Evolutionary conservation across 1,140 invertebrate species (phyloP), one percentile per base, ranked within the genome.

Genomic region (Drosophila yakuba): DNA sequence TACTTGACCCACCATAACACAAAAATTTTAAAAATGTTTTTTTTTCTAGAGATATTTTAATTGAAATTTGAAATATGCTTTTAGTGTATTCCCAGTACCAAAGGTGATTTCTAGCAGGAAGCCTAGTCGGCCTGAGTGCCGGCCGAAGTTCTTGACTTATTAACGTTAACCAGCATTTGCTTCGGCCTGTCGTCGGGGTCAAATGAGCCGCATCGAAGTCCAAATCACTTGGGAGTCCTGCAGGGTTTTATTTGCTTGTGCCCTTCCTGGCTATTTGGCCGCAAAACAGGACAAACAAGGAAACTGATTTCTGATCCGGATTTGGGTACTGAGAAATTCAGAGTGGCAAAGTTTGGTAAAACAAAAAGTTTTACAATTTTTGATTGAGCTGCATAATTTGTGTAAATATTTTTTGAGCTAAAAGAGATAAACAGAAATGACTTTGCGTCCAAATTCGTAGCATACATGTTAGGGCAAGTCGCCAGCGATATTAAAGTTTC

Each of bases 81-180:
- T 32, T 2, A 10, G 28, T 32, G 28, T 32, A 32, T 8, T 32
- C 28, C 2, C 0, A 0, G 32, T 7, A 32, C 28, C 28, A 8
- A 32, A 32, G 32, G 32, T 15, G 41, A 7, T n/a, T 15, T 2
- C 32, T 20, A 12, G 10, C 43, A 45, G 43, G 17, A 45, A 45
- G 3, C 17, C 20, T 23, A 45, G 43, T 45, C 11, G 28, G 35
- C 38, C 32, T 14, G 61, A 52, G 38, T 66, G 64, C 38, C 39
- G 36, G 67, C 61, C 61, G 76, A 85, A 82, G 64, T 82, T 81
- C 83, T 82, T 73, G 66, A 88, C 79, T 88, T 88, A 88, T 88
- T 86, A 88, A 86, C 82, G 44, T 75, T 78, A 85, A 82, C 59
- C 63, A 64, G 66, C 62, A 43, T 72, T 74, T 86, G 47, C 52